Evolutionary conservation across 1,140 invertebrate genomes (phyloP).

Genomic region (Liolophura sinensis): DNA sequence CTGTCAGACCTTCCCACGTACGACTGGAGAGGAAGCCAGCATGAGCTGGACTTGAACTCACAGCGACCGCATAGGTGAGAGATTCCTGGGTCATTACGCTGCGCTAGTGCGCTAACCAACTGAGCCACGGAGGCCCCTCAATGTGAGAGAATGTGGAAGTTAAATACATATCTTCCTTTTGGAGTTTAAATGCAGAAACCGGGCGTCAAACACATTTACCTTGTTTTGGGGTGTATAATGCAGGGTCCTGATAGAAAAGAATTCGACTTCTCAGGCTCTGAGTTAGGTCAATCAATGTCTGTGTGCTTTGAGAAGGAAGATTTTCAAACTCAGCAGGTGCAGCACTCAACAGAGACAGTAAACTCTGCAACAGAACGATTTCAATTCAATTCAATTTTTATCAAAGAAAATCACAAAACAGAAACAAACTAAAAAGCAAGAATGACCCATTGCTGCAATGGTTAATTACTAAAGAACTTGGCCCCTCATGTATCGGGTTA

Average conservation of each 20-base stretch:
- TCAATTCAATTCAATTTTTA: too few species aligned
- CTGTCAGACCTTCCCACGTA: too few species aligned
- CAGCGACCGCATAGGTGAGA: too few species aligned
- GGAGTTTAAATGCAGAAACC: background rate
- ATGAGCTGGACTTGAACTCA: too few species aligned
- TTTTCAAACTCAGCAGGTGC: background rate
- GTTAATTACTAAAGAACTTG: too few species aligned
- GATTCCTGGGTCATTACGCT: too few species aligned
- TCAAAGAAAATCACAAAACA: too few species aligned
- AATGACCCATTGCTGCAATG: background rate
- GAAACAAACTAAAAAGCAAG: background rate
- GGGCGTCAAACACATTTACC: slow-evolving; percentile 39
- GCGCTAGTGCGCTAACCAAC: too few species aligned
- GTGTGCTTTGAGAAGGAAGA: slow-evolving; percentile 2
- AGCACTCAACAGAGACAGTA: background rate
- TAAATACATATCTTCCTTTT: background rate
- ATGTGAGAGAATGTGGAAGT: background rate
- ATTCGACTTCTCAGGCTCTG: slow-evolving; percentile 36
- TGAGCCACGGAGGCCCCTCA: background rate
- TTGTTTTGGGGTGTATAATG: slow-evolving; percentile 52
- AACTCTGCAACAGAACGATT: background rate
- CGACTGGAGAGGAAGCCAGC: too few species aligned
- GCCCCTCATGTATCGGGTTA: too few species aligned
- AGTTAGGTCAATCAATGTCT: slow-evolving; percentile 31
- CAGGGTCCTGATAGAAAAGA: slow-evolving; percentile 50